phyloP scores from a whole-genome alignment of 2,888 invertebrate genomes.

The Conistra vaccinii region DNA sequence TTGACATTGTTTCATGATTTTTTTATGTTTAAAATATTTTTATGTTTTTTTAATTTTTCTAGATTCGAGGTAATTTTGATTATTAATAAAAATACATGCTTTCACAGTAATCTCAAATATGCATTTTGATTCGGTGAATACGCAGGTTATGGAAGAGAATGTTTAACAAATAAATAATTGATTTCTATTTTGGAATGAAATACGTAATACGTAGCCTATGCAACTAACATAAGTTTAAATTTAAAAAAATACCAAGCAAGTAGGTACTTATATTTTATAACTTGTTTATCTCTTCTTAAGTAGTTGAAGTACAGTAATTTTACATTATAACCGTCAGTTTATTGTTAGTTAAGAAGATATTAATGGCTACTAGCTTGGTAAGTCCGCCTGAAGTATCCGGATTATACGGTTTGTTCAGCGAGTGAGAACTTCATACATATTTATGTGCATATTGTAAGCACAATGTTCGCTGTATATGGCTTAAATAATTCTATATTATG shows the following conservation, averaged over 20 bases:
- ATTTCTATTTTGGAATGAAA: neutral
- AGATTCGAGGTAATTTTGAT: neutral
- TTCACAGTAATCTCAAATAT: neutral
- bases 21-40: neutral
- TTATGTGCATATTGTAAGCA: constrained; percentile 29
- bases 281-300: neutral
- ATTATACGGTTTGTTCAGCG: constrained; percentile 34
- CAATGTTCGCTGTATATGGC: constrained; percentile 5
- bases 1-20: constrained; percentile 11
- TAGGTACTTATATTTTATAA: neutral
- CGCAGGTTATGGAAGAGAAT: neutral
- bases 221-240: neutral
- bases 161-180: neutral
- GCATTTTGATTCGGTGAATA: neutral
- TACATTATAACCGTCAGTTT: constrained; percentile 14
- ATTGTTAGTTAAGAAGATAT: constrained; percentile 31
- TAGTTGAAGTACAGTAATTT: neutral
- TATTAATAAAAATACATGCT: neutral
- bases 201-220: no score
- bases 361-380: constrained; percentile 39
- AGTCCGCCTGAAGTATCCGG: constrained; percentile 24
- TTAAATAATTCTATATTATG: constrained; percentile 10
- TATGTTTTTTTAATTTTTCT: neutral
- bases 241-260: neutral
- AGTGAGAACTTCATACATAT: constrained; percentile 46